These are phyloP conservation scores for Pantala flavescens DNA, from an alignment of 1,140 invertebrate genomes.

Conservation along the genomic window DNA sequence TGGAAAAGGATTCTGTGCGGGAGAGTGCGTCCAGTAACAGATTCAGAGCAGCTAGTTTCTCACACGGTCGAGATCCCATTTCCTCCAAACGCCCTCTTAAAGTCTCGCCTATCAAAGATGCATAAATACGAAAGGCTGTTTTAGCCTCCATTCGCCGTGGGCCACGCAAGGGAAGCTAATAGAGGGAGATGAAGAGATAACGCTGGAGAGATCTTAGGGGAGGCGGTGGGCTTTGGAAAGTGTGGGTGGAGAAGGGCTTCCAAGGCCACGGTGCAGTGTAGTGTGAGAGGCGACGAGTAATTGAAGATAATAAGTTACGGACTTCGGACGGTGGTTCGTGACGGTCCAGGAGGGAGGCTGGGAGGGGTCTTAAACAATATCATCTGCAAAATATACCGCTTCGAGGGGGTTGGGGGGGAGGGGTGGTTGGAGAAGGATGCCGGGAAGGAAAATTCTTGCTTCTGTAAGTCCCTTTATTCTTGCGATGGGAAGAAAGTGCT, in stretches of 20 bases:
- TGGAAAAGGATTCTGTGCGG: too few relatives aligned
- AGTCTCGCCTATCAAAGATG: too few relatives aligned
- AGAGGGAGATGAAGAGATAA: constrained; percentile 1
- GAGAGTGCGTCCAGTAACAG: too few relatives aligned
- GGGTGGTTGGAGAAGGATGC: background rate
- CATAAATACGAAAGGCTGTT: background rate
- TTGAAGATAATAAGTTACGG: constrained; percentile 10
- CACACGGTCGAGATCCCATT: too few relatives aligned
- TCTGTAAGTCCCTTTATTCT: background rate
- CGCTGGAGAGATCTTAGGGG: background rate
- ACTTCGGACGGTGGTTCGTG: background rate
- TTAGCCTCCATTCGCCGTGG: background rate
- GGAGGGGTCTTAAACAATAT: background rate
- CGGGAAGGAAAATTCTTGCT: background rate
- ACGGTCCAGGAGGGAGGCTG: background rate
- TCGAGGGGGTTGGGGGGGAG: background rate
- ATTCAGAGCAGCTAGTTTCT: too few relatives aligned
- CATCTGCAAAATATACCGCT: background rate
- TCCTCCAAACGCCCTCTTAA: too few relatives aligned
- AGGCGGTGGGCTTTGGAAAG: background rate
- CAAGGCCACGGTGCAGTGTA: too few relatives aligned
- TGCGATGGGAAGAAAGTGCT: too few relatives aligned
- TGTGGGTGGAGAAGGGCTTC: background rate
- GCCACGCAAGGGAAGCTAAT: background rate
- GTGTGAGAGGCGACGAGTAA: background rate